Evolutionary conservation across 2,113 vertebrate species (phyloP).

Genomic region (Sigmodon hispidus): DNA sequence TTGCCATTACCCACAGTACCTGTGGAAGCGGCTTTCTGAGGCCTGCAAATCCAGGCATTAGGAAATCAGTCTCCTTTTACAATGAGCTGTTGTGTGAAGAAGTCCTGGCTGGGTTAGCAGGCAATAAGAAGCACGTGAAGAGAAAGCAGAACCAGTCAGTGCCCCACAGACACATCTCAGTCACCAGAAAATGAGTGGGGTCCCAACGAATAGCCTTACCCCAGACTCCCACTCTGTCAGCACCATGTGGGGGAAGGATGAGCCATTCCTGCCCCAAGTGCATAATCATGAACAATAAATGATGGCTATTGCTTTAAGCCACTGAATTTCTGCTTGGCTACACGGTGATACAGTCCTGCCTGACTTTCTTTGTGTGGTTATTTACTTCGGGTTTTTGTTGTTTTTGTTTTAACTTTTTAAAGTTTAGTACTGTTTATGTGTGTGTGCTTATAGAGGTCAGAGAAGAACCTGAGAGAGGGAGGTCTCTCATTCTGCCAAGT

Average conservation of each 20-base stretch:
- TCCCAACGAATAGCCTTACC: neutral
- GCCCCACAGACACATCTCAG: too few relatives aligned
- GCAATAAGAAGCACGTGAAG: neutral
- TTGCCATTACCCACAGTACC: conserved; percentile 21
- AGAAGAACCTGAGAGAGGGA: neutral
- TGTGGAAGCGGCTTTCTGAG: neutral
- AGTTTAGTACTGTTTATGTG: neutral
- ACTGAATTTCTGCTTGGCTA: neutral
- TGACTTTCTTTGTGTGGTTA: neutral
- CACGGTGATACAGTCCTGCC: neutral
- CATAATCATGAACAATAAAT: neutral
- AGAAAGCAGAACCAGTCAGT: neutral
- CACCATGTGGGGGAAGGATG: neutral
- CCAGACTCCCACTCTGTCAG: neutral
- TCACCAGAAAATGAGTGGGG: neutral
- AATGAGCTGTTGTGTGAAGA: neutral
- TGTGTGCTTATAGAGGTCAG: neutral
- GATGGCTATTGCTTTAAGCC: neutral
- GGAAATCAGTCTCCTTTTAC: neutral
- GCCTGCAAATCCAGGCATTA: neutral
- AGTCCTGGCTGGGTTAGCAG: neutral
- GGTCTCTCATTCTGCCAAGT: neutral
- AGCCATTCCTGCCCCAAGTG: neutral
- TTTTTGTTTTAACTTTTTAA: too few relatives aligned
- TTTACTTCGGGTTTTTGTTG: too few relatives aligned